Evolutionary conservation across 2,888 invertebrate species (phyloP), one percentile per base, ranked within the genome.

Genomic region (Pyrochroa serraticornis): DNA sequence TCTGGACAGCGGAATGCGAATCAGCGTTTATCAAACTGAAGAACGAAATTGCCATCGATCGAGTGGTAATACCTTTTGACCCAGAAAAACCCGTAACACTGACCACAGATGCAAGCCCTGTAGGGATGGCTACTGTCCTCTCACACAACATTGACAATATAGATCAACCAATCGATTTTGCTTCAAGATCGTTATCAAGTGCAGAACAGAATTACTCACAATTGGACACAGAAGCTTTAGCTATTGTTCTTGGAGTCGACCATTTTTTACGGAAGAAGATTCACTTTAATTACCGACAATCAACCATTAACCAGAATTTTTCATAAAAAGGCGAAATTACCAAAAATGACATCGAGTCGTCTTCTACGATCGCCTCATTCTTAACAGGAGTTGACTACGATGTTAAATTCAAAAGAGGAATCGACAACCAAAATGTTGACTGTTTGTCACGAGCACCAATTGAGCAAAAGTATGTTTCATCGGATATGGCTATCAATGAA

Each of bases 181-280:
- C 14, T 8, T 54, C 47, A 10, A 35, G 37, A 50, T 36, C 47
- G 6, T 33, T 54, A 1, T 31, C 47, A 2, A 6, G 14, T 6
- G 36, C 47, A 7, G 38, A 54, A 35, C 2, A 30, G 12, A 49
- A 33, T 3, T 54, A 49, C 14, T 7, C 48, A 1, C 37, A 51
- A 14, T 50, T 54, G 6, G 54, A 54, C 6, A 14, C 31, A 10
- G 54, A 54, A 50, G 36, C 47, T 3, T 34, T 5, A 3, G 13
- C 9, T 1, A 58, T 79, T 2, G 59, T 76, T 6, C 78, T 65
- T 52, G 76, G 74, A 3, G 68, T 78, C 68, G 70, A 30, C 69
- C 70, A 53, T 80, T 77, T 63, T 70, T 75, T 74, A 65, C 54
- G 79, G 78, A 3, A 47, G 52, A 1, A 32, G 44, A 13, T 66